These are phyloP conservation scores for Endomychus coccineus DNA, from an alignment of 2,888 invertebrate species.

Conservation along the genomic window DNA sequence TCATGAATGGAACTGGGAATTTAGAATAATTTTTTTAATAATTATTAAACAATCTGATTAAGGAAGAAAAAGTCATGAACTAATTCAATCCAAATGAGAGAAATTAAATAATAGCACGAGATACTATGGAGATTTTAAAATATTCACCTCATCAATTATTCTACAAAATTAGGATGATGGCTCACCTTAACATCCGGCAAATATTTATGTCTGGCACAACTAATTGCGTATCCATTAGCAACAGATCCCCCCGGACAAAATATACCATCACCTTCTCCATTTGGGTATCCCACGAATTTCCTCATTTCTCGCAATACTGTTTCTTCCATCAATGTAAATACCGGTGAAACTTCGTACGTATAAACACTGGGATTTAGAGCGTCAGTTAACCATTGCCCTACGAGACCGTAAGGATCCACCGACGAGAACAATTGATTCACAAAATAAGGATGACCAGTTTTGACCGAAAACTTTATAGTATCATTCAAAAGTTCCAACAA, in stretches of 20 bases:
- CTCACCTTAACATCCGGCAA: slow-evolving; percentile 70
- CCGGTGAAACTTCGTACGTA: slow-evolving; percentile 84
- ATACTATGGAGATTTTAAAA: neutral
- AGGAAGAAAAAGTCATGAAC: no score
- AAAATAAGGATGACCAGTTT: slow-evolving; percentile 84
- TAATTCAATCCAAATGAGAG: no score
- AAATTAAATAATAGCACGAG: no score
- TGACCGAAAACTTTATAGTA: slow-evolving; percentile 78
- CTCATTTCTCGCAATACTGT: slow-evolving; percentile 74
- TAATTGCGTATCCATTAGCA: slow-evolving; percentile 87
- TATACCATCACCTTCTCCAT: slow-evolving; percentile 74
- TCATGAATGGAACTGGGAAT: no score
- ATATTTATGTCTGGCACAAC: slow-evolving; percentile 66
- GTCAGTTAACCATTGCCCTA: slow-evolving; percentile 80
- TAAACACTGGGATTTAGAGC: slow-evolving; percentile 82
- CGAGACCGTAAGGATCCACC: slow-evolving; percentile 74
- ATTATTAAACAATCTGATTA: no score
- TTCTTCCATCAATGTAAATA: slow-evolving; percentile 82
- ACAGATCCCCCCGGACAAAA: slow-evolving; percentile 88
- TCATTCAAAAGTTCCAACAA: slow-evolving; percentile 60
- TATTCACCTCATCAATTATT: neutral
- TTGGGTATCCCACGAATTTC: slow-evolving; percentile 64
- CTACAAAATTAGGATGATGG: slow-evolving; percentile 12
- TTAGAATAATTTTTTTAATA: no score
- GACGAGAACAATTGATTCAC: slow-evolving; percentile 83